A percentile compares a stretch with the other conserved stretches of the same genome.
Evolutionary conservation across 2,888 invertebrate genomes (phyloP).

Genomic region (Drosophila yooni): DNA sequence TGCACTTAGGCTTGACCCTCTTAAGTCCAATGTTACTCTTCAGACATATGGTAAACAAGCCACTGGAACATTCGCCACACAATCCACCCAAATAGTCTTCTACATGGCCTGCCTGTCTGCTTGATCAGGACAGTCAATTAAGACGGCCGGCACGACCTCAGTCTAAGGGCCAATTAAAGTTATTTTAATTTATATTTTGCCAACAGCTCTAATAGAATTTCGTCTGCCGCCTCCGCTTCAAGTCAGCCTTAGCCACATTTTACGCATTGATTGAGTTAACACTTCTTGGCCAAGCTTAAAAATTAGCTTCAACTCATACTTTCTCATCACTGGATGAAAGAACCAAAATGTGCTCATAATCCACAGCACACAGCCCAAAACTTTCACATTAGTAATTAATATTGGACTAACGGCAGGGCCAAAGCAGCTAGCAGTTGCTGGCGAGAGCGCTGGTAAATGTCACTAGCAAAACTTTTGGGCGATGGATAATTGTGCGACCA

Average conservation of each 20-base stretch:
- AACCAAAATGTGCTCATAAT: slow-evolving; percentile 53
- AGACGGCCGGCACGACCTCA: slow-evolving; percentile 19
- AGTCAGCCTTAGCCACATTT: slow-evolving; percentile 31
- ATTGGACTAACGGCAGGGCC: slow-evolving; percentile 27
- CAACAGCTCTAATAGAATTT: slow-evolving; percentile 37
- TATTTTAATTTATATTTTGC: slow-evolving; percentile 68
- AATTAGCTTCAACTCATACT: slow-evolving; percentile 38
- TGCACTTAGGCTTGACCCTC: slow-evolving; percentile 67
- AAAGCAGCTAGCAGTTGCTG: slow-evolving; percentile 2
- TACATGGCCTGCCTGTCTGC: slow-evolving; percentile 24
- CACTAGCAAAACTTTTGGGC: slow-evolving; percentile 58
- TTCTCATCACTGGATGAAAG: slow-evolving; percentile 15
- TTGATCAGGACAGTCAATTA: slow-evolving; percentile 47
- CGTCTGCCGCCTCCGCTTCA: neutral
- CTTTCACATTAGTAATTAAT: slow-evolving; percentile 74
- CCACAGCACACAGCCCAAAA: slow-evolving; percentile 42
- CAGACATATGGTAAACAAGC: slow-evolving; percentile 47
- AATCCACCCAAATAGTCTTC: slow-evolving; percentile 33
- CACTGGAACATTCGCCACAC: slow-evolving; percentile 21
- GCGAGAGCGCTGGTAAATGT: slow-evolving; percentile 38
- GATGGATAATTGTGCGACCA: slow-evolving; percentile 51
- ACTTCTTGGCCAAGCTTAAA: slow-evolving; percentile 69
- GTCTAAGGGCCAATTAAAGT: slow-evolving; percentile 63
- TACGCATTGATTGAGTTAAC: slow-evolving; percentile 72
- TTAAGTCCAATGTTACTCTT: slow-evolving; percentile 47